A percentile compares a stretch with the other conserved stretches of the same genome.
phyloP scores from a whole-genome alignment of 92 coral and sea anemone genomes.

The Bergia sp. region DNA sequence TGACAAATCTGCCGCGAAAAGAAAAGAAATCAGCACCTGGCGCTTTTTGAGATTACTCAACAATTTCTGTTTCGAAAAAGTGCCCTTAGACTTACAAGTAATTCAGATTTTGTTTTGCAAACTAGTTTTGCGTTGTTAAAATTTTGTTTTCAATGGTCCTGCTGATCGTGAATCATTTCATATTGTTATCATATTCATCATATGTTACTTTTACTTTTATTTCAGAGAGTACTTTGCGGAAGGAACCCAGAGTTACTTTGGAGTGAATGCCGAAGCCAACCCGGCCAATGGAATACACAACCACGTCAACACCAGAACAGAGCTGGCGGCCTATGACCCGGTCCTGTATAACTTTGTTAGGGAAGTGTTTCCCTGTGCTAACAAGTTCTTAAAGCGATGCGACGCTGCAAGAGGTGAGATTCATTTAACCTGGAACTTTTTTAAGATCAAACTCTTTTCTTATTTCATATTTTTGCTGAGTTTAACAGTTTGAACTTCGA shows the following conservation, averaged over 20 bases:
- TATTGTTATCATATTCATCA: background rate
- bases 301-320: conserved; percentile 81
- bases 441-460: too few species aligned
- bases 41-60: background rate
- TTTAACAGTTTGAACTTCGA: too few species aligned
- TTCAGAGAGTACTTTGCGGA: conserved; percentile 88
- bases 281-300: conserved; percentile 89
- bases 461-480: too few species aligned
- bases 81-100: too few species aligned
- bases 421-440: too few species aligned
- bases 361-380: conserved; percentile 90
- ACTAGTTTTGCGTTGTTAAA: too few species aligned
- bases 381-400: conserved; percentile 82
- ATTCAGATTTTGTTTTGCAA: too few species aligned
- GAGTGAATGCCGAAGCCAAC: conserved; percentile 76
- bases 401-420: conserved; percentile 75
- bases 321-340: conserved; percentile 73
- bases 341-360: conserved; percentile 74
- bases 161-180: background rate
- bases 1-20: too few species aligned
- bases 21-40: too few species aligned
- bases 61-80: background rate
- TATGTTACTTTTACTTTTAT: background rate
- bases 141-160: too few species aligned
- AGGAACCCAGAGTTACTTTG: conserved; percentile 93